These are phyloP conservation scores for Myotis vivesi DNA, from an alignment of 2,797 vertebrate species.

Conservation along the genomic window DNA sequence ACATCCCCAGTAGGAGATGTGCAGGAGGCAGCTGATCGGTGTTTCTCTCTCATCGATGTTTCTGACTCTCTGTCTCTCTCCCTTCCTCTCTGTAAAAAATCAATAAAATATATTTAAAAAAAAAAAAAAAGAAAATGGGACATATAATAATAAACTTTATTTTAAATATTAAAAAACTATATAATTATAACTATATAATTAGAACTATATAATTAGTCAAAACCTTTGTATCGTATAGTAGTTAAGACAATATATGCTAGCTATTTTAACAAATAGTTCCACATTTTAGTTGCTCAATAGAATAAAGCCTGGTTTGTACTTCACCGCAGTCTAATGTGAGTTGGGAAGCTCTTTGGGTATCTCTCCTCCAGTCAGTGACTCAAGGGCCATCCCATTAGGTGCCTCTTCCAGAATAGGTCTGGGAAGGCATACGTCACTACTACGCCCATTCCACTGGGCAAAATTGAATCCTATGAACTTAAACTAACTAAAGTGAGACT, in stretches of 20 bases:
- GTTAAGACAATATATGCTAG: not conserved
- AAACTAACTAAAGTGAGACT: not conserved
- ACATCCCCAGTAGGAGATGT: too few species aligned
- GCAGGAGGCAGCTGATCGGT: too few species aligned
- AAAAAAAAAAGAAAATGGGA: too few species aligned
- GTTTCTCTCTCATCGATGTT: too few species aligned
- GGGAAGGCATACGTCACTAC: not conserved
- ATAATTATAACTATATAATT: not conserved
- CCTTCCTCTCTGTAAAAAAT: too few species aligned
- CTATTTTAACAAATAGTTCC: not conserved
- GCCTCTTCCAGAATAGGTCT: not conserved
- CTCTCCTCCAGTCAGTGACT: not conserved
- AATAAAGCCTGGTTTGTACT: not conserved
- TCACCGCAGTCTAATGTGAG: not conserved
- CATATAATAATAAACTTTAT: not conserved
- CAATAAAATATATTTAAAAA: too few species aligned
- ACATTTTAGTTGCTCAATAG: not conserved
- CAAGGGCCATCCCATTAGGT: not conserved
- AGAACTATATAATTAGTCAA: not conserved
- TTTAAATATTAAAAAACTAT: not conserved
- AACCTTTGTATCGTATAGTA: not conserved
- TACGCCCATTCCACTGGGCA: not conserved
- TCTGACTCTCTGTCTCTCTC: too few species aligned
- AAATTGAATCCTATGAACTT: not conserved
- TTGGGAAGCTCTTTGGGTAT: rapidly evolving